A percentile compares a stretch with the other conserved stretches of the same genome.
Evolutionary conservation across 2,888 invertebrate species (phyloP).

Genomic region (Megamerina dolium): DNA sequence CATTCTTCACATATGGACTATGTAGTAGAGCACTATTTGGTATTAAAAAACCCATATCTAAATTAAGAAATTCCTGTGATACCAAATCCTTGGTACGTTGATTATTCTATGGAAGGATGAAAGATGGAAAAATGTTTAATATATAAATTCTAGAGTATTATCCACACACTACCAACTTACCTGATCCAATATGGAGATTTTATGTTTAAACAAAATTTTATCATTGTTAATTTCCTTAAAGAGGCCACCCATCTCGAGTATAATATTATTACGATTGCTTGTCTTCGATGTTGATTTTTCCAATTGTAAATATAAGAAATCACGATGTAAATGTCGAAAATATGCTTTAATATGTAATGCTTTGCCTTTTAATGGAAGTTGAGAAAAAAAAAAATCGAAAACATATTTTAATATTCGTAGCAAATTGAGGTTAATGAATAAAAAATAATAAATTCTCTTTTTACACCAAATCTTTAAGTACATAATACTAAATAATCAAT

Average conservation of each 20-base stretch:
- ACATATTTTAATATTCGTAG: too few relatives aligned
- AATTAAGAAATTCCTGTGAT: conserved; percentile 42
- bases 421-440: too few relatives aligned
- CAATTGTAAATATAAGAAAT: conserved; percentile 41
- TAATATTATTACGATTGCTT: conserved; percentile 33
- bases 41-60: conserved; percentile 51
- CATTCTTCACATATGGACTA: conserved; percentile 50
- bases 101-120: conserved; percentile 25
- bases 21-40: conserved; percentile 51
- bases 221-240: conserved; percentile 38
- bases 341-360: conserved; percentile 40
- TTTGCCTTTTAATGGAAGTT: conserved; percentile 38
- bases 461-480: too few relatives aligned
- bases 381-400: conserved; percentile 24
- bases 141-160: background rate
- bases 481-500: too few relatives aligned
- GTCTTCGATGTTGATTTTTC: conserved; percentile 24
- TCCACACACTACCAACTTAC: conserved; percentile 18
- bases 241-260: conserved; percentile 42
- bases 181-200: conserved; percentile 45
- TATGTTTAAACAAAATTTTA: conserved; percentile 38
- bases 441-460: too few relatives aligned
- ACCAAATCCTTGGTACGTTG: conserved; percentile 37
- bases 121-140: background rate
- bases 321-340: conserved; percentile 47